These are phyloP conservation scores for Meteorus cinctellus DNA, from an alignment of 2,888 invertebrate genomes.

Conservation along the genomic window DNA sequence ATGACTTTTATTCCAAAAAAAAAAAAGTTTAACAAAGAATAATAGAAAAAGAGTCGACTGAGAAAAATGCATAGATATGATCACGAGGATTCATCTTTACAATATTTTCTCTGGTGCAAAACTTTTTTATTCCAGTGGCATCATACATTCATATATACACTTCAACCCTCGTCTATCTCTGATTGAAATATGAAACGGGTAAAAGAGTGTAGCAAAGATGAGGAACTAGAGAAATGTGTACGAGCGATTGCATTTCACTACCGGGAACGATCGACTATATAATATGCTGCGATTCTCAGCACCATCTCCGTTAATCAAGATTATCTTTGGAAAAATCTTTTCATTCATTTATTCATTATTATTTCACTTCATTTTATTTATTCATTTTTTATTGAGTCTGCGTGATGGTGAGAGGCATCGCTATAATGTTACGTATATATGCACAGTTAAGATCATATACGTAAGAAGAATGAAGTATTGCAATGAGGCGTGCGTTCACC, in stretches of 20 bases:
- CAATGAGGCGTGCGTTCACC: not conserved
- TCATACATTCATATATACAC: not conserved
- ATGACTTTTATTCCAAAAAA: not conserved
- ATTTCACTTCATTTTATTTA: not conserved
- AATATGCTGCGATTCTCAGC: constrained; percentile 11
- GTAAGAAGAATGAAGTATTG: not conserved
- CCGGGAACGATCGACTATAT: constrained; percentile 44
- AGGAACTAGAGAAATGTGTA: constrained; percentile 47
- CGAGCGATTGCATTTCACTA: constrained; percentile 49
- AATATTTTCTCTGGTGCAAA: not conserved
- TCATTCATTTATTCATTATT: constrained; percentile 11
- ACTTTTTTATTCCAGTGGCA: not conserved
- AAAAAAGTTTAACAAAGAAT: not conserved
- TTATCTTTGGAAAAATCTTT: constrained; percentile 16
- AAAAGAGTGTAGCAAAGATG: constrained; percentile 10
- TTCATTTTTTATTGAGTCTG: constrained; percentile 2
- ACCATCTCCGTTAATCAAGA: constrained; percentile 25
- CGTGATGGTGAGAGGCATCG: not conserved
- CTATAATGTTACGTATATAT: not conserved
- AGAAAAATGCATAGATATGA: not conserved
- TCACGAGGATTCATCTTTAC: not conserved
- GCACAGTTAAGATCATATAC: not conserved
- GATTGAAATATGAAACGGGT: constrained; percentile 51
- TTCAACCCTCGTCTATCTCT: constrained; percentile 29
- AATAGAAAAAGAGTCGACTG: not conserved